Base-by-base conservation (phyloP, 2,113 vertebrate species). In the Actenoides hombroni region DNA sequence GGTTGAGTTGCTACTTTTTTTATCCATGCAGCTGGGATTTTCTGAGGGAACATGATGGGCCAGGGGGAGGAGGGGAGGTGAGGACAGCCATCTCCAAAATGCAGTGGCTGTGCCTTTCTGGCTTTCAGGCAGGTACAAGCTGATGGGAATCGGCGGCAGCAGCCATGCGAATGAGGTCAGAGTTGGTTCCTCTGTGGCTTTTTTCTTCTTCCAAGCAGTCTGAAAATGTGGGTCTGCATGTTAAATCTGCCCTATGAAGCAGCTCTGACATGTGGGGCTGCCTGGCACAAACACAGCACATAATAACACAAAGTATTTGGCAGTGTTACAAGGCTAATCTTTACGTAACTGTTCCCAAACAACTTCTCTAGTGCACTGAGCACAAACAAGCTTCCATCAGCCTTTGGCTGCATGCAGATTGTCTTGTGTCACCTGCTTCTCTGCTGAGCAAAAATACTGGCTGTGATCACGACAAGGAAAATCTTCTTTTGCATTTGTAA, bases 261-360 rank as follows among this genome's bases (percentile, higher is more conserved):
- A 93, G 96, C 88, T 94, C 86, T 96, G 95, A 97, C 96, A 96
- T 96, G 96, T 97, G 96, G 96, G 96, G 96, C 96, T 97, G 96
- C 96, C 96, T 97, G 96, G 96, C 96, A 97, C 95, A 91, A 96
- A 76, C 95, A 95, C 96, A 97, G 74, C 94, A 96, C 96, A 96
- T 95, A 96, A 97, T 97, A 96, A 96, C 96, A 96, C 95, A 61
- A 94, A 96, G 92, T 92, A 35, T 95, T 96, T 97, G 96, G 96
- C 96, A 96, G 88, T 75, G 31, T 96, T 97, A 96, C 96, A 97
- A 92, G 83, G 91, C 96, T 96, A 97, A 97, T 97, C 96, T 97
- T 95, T 96, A 97, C 92, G 94, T 97, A 97, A 96, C 95, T 80
- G 94, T 94, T 97, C 96, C 92, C 24, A 12, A 96, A 93, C 92